phyloP scores from a whole-genome alignment of 2,113 vertebrate genomes.

The Dasyprocta punctata region DNA sequence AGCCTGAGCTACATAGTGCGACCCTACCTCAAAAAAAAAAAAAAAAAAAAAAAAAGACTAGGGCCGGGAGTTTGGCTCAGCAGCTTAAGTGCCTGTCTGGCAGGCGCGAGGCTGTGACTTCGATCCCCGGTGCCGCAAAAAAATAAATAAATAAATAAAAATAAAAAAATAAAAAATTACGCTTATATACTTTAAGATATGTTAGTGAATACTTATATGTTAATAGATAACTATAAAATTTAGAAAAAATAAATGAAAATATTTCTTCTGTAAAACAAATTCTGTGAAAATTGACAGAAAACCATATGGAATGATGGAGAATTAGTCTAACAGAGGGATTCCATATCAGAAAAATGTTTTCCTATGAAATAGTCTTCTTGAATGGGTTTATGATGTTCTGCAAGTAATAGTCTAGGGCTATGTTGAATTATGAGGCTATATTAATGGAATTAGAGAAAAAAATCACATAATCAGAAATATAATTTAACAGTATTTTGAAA shows the following conservation, averaged over 20 bases:
- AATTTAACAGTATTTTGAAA: slow-evolving; percentile 50
- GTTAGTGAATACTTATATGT: neutral
- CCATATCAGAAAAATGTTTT: neutral
- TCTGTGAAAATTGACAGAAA: neutral
- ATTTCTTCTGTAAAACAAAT: neutral
- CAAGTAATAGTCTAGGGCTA: neutral
- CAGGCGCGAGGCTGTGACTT: too few relatives aligned
- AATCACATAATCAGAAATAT: slow-evolving; percentile 7
- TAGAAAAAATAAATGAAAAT: neutral
- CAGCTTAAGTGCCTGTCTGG: too few relatives aligned
- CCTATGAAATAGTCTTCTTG: neutral
- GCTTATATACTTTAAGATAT: neutral
- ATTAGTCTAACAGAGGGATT: too few relatives aligned
- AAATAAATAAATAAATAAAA: too few relatives aligned
- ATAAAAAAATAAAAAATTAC: too few relatives aligned
- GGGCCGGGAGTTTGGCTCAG: too few relatives aligned
- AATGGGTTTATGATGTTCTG: neutral
- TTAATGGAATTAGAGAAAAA: slow-evolving; percentile 44
- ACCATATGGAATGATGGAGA: neutral
- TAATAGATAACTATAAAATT: neutral
- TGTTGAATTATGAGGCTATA: slow-evolving; percentile 55
- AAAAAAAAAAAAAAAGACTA: too few relatives aligned
- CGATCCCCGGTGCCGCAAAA: too few relatives aligned
- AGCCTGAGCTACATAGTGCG: too few relatives aligned
- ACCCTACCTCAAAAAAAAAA: too few relatives aligned